Conservation (phyloP, 2,888 invertebrate genomes). For the Eupithecia inturbata region DNA sequence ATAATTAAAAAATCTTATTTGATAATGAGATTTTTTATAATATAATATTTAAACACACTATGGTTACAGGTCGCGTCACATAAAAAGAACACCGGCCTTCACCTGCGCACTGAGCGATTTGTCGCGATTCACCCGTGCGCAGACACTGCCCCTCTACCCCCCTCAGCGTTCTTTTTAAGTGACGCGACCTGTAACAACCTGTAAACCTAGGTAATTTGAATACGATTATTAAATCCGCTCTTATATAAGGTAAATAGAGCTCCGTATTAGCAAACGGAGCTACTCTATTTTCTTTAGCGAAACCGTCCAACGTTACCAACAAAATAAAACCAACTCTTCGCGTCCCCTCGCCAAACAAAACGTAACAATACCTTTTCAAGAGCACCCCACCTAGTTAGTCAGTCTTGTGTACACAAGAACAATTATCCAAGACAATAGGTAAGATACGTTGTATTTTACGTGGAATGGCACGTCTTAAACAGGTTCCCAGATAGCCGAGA, state of each 20-base stretch:
- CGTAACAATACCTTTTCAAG: slow-evolving; percentile 11
- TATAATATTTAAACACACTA: no score
- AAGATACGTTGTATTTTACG: slow-evolving; percentile 18
- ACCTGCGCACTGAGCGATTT: no score
- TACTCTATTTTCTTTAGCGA: background rate
- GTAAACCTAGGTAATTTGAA: background rate
- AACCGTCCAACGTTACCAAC: background rate
- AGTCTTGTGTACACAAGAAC: slow-evolving; percentile 6
- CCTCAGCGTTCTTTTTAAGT: no score
- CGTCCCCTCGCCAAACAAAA: background rate
- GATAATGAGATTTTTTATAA: no score
- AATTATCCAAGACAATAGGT: slow-evolving; percentile 20
- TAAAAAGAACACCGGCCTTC: no score
- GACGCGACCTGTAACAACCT: no score
- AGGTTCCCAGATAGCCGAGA: slow-evolving; percentile 49
- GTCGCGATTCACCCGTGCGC: no score
- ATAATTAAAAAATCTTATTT: no score
- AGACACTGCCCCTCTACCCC: no score
- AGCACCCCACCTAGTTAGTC: slow-evolving; percentile 15
- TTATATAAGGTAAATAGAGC: background rate
- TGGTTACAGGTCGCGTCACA: no score
- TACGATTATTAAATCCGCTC: background rate
- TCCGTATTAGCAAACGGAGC: background rate
- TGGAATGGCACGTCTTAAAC: slow-evolving; percentile 44
- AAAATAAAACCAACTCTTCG: background rate